Evolutionary conservation across 1,140 invertebrate species (phyloP).

Genomic region (Drosophila obscura): DNA sequence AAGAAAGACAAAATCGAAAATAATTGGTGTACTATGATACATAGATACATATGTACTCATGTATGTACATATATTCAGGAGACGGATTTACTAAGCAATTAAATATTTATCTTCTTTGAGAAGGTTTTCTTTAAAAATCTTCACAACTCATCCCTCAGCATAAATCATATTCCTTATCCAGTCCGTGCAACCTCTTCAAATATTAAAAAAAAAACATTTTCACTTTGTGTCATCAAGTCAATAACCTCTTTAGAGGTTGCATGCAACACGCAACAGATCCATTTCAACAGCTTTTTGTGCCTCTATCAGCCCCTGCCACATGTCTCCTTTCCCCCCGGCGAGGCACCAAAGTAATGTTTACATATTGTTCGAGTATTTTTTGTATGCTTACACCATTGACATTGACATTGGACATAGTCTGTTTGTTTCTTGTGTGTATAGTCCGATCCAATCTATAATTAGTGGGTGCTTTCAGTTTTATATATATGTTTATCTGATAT

Average conservation of each 20-base stretch:
- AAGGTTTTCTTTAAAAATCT: no score
- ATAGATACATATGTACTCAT: no score
- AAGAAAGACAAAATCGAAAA: no score
- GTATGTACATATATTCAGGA: no score
- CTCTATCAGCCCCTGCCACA: conserved; percentile 2
- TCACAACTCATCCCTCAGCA: no score
- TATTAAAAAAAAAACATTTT: not conserved
- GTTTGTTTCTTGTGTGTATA: no score
- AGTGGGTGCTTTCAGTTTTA: conserved; percentile 30
- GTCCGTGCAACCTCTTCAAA: not conserved
- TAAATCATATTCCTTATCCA: not conserved
- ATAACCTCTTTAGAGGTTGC: conserved; percentile 50
- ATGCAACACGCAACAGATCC: conserved; percentile 59
- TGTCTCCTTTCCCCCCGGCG: not conserved
- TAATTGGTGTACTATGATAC: no score
- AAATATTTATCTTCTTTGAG: no score
- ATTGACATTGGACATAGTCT: conserved; percentile 57
- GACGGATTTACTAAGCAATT: no score
- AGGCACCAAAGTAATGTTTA: conserved; percentile 4
- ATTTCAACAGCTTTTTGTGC: conserved; percentile 36
- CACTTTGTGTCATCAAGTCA: conserved; percentile 34
- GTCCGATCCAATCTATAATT: conserved; percentile 47
- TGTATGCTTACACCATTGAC: conserved; percentile 51
- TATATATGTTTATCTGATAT: conserved; percentile 4
- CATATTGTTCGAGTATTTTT: conserved; percentile 4